Base-by-base conservation (phyloP, 2,797 vertebrate species). In the Xyrichtys novacula region DNA sequence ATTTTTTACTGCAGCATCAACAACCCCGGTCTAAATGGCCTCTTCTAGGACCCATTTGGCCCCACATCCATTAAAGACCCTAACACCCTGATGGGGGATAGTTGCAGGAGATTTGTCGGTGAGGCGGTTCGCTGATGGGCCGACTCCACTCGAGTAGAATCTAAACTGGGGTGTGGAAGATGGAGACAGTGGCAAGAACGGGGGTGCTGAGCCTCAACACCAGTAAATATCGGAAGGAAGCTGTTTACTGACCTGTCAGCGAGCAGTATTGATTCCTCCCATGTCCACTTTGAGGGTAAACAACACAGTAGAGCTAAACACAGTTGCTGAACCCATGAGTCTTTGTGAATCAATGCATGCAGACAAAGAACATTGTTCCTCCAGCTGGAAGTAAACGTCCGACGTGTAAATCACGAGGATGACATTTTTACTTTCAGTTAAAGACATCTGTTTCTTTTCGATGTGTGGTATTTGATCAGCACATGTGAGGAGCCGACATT, bases 41-140 rank as follows among this genome's bases (percentile, higher is more conserved):
- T 79, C 85, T 79, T 79, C 65, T 68, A 67, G 71, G 65, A 84
- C 26, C 71, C 58, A 80, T 81, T 86, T 73, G 79, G 63, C 70
- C 72, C 47, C 32, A 40, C 80, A 71, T 84, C 47, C 58, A 82
- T 87, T 81, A 83, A 83, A 85, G 76, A 62, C 43, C 54, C 31
- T 50, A 50, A 67, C 50, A 66, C 22, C 34, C 49, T 71, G 65
- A 77, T 74, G 63, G 77, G 49, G 3, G 53, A 75, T 73, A 72
- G 60, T 17, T 11, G 67, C 54, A 22, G 65, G 9, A 69, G 49
- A 43, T 49, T 28, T 74, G 78, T 71, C 80, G 74, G 31, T 19
- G 4, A 29, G 43, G 19, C 49, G 19, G 62, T 57, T 60, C 3
- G 3, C 20, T 74, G 82, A 84, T 59, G 54, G 57, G 83, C 65